These are phyloP conservation scores for Hemistola chrysoprasaria DNA, from an alignment of 2,888 invertebrate species.

Conservation along the genomic window DNA sequence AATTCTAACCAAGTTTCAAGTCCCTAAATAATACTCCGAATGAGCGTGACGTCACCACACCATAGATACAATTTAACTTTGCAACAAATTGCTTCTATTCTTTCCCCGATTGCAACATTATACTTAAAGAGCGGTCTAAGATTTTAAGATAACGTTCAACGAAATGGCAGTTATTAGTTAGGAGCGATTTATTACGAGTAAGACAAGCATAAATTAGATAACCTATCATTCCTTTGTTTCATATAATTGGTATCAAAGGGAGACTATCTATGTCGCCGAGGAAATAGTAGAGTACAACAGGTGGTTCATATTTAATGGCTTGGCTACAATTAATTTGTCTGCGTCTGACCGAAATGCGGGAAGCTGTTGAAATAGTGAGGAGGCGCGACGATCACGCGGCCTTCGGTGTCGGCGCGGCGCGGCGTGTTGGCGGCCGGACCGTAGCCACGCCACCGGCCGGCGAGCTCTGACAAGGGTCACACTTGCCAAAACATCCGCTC, in stretches of 20 bases:
- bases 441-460: conserved; percentile 8
- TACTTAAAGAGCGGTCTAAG: conserved; percentile 10
- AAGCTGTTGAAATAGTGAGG: conserved; percentile 38
- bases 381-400: conserved; percentile 16
- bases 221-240: conserved; percentile 18
- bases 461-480: conserved; percentile 52
- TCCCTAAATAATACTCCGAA: too few relatives aligned
- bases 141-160: conserved; percentile 11
- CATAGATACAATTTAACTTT: too few relatives aligned
- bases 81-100: too few relatives aligned
- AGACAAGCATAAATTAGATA: conserved; percentile 14
- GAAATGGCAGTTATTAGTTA: conserved; percentile 14
- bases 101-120: conserved; percentile 4
- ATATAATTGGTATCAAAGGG: conserved; percentile 19
- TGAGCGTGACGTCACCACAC: too few relatives aligned
- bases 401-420: conserved; percentile 17
- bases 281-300: conserved; percentile 49
- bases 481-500: conserved; percentile 56
- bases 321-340: conserved; percentile 63
- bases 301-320: conserved; percentile 65
- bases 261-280: conserved; percentile 21
- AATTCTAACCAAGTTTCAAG: conserved; percentile 1
- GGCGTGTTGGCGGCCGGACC: conserved; percentile 13
- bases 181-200: conserved; percentile 13
- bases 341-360: conserved; percentile 41